These are phyloP conservation scores for Rhyzopertha dominica DNA, from an alignment of 1,140 invertebrate genomes.

Conservation along the genomic window DNA sequence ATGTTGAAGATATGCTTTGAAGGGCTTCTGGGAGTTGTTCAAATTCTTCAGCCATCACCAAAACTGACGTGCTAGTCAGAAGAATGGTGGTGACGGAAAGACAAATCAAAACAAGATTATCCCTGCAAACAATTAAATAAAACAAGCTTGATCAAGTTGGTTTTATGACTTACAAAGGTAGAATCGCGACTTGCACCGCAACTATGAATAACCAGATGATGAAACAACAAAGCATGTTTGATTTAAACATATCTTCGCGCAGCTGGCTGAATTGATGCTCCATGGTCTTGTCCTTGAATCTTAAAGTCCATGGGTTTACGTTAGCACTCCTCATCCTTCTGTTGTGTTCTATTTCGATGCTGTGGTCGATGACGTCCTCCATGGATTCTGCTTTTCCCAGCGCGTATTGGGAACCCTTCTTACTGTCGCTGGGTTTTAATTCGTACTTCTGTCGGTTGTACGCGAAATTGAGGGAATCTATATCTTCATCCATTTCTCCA, in stretches of 20 bases:
- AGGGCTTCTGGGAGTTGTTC: conserved; percentile 58
- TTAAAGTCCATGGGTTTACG: conserved; percentile 78
- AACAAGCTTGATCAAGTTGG: not conserved
- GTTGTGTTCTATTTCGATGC: conserved; percentile 89
- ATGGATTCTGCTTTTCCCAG: conserved; percentile 59
- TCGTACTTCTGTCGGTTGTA: conserved; percentile 33
- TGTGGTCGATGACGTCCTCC: conserved; percentile 81
- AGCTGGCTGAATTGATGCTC: conserved; percentile 71
- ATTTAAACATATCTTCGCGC: conserved; percentile 92
- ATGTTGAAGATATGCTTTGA: conserved; percentile 63
- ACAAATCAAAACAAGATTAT: conserved; percentile 36
- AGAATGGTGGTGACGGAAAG: conserved; percentile 61
- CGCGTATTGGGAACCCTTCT: conserved; percentile 11
- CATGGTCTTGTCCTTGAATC: conserved; percentile 70
- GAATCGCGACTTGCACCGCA: conserved; percentile 48
- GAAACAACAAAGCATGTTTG: conserved; percentile 88
- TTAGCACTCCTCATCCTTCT: conserved; percentile 85
- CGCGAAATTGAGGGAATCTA: conserved; percentile 32
- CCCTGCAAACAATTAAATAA: conserved; percentile 13
- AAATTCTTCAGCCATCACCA: conserved; percentile 86
- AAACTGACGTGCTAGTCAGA: conserved; percentile 60
- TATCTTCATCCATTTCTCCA: conserved; percentile 37
- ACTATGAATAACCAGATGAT: conserved; percentile 88
- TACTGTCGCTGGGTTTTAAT: conserved; percentile 15
- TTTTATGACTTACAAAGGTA: conserved; percentile 23